Evolutionary conservation across 2,888 invertebrate species (phyloP).

Genomic region (Scaptomyza cyrtandrae): DNA sequence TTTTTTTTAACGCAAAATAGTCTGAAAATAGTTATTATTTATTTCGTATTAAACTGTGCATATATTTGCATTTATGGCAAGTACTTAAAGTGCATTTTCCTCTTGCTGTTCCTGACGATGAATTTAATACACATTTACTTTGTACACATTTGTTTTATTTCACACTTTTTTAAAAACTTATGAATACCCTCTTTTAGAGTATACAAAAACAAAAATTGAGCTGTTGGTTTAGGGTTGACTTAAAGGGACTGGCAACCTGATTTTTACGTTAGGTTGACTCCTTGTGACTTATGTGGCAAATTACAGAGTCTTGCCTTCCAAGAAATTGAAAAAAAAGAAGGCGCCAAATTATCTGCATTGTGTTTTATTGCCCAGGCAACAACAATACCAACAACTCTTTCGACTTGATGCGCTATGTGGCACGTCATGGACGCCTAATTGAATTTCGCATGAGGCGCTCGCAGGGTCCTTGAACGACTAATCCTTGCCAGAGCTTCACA

Average conservation of each 20-base stretch:
- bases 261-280: constrained; percentile 61
- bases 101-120: no score
- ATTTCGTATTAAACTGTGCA: no score
- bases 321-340: constrained; percentile 66
- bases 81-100: no score
- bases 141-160: not conserved
- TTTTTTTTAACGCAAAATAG: no score
- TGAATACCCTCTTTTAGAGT: constrained; percentile 2
- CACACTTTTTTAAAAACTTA: no score
- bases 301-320: constrained; percentile 72
- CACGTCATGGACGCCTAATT: constrained; percentile 77
- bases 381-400: constrained; percentile 45
- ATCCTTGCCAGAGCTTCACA: constrained; percentile 60
- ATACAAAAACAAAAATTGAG: constrained; percentile 59
- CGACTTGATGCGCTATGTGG: constrained; percentile 54
- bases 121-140: no score
- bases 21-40: no score
- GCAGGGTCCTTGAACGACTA: constrained; percentile 55
- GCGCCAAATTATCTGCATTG: constrained; percentile 78
- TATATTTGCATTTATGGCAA: no score
- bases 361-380: constrained; percentile 67
- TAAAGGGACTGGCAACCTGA: constrained; percentile 23
- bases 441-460: constrained; percentile 65
- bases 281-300: constrained; percentile 81
- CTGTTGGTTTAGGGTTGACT: constrained; percentile 57